Base-by-base conservation (phyloP, 1,140 invertebrate species). In the Dufourea novaeangliae region DNA sequence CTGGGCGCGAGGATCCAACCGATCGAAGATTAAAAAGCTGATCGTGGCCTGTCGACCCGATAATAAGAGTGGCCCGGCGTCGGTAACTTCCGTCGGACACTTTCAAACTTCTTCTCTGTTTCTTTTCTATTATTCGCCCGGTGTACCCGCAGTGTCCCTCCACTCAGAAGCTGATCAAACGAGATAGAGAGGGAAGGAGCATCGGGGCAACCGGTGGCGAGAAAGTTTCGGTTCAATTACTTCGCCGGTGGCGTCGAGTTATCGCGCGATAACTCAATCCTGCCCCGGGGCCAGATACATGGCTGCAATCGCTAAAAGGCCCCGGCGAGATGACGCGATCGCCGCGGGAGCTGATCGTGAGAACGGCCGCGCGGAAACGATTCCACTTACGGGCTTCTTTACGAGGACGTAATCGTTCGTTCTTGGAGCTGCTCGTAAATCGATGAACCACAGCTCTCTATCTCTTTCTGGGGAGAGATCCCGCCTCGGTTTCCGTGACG, bases 251-350 rank as follows among this genome's bases (percentile, higher is more conserved):
- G 71, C 64, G 57, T 84, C 50, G 25, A 41, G 66, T 67, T 81
- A 79, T 70, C 80, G 52, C 72, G 56, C 72, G 83, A 85, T 85
- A 85, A 85, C 83, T 85, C 83, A 85, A 71, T 37, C 82, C n/a
- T n/a, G 78, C 41, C 52, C 20, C n/a, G 44, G 46, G 50, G 52
- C 37, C 72, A 77, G 84, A 86, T 86, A 86, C 84, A 86, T 83
- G 78, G 80, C 34, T 68, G 73, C 84, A 86, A 86, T 86, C 83
- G 80, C 68, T 84, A 78, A 84, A 83, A 86, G 78, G 83, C 80
- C 78, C 29, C n/a, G 68, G 54, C 72, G 66, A 50, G 69, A 66
- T 69, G 80, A 82, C 74, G n/a, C n/a, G 56, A 74, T 66, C 56
- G 39, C 6, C 12, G 32, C 12, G 5, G 34, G 17, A 0, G 50